Evolutionary conservation across 1,140 invertebrate species (phyloP), one percentile per base, ranked within the genome.

Genomic region (Fopius arisanus): DNA sequence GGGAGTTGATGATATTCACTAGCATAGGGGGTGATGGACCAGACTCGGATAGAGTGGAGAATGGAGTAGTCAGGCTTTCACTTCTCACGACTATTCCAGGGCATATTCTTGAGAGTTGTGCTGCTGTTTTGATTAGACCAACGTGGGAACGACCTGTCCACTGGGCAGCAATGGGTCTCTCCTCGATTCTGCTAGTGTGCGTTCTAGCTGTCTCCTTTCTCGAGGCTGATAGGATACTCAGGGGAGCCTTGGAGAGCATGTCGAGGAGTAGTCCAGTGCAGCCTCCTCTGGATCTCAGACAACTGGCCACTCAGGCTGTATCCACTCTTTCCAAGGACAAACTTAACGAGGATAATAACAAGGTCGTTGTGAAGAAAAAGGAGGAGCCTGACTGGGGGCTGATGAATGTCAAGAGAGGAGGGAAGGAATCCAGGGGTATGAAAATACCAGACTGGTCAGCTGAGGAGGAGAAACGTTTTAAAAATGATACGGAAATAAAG

Each of bases 1-100:
- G 95, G 14, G 86, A 89, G 43, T 88, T 92, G 29, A 86, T 88
- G 75, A 88, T 91, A 75, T 86, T 88, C 4, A 93, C 91, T 29
- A 92, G 91, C 80, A 82, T 93, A 6, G 82, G 83, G 9, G 75
- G 77, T 7, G 76, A 80, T 10, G 70, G 67, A 6, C 74, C 21
- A 31, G 63, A 70, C n/a, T 33, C 14, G 12, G 68, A 66, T 28
- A 79, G 69, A 21, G 54, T 75, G 7, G 70, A 78, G 0, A 79
- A 77, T 23, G 84, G 86, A 5, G 77, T 81, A 16, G 79, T 86
- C 7, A 77, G 73, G 29, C 72, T 88, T n/a, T 90, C 92, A 9
- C 85, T 98, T 66, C 87, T 94, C 7, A 95, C 96, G 3, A 96
- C 93, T 5, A 86, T 98, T 63, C 96, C 97, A 0, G 87, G 91